Conservation (phyloP, 2,888 invertebrate genomes). For the Melitaea athalia region DNA sequence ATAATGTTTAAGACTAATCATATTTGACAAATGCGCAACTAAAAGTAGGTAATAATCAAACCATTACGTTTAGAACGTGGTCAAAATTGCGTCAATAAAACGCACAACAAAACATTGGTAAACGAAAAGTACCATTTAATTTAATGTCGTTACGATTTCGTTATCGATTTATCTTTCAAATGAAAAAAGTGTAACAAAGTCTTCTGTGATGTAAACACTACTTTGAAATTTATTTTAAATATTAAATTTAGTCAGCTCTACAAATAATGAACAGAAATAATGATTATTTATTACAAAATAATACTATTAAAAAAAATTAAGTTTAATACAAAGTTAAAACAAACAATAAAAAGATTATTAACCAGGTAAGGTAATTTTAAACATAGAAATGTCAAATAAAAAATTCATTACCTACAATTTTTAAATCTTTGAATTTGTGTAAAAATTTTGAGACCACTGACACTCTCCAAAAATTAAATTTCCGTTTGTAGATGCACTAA, state of each 20-base stretch:
- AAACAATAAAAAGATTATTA: no score
- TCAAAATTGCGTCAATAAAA: slow-evolving; percentile 26
- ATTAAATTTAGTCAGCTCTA: no score
- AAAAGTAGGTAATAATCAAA: background rate
- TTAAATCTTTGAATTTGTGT: background rate
- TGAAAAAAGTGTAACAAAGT: slow-evolving; percentile 7
- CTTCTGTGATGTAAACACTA: slow-evolving; percentile 20
- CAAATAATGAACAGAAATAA: no score
- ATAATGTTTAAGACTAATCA: no score
- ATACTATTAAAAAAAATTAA: no score
- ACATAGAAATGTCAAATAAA: background rate
- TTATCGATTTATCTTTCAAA: slow-evolving; percentile 18
- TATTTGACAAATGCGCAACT: background rate
- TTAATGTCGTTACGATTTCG: slow-evolving; percentile 24
- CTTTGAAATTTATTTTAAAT: no score
- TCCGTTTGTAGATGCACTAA: background rate
- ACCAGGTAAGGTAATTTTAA: no score
- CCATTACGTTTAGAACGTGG: background rate
- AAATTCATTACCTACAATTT: no score
- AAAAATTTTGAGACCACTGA: slow-evolving; percentile 6
- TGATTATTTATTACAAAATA: no score
- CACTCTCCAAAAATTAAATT: background rate
- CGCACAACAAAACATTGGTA: slow-evolving; percentile 10
- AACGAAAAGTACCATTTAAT: slow-evolving; percentile 28
- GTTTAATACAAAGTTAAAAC: no score